These are phyloP conservation scores for Amphiprion percula DNA, from an alignment of 2,113 vertebrate species.

Conservation along the genomic window DNA sequence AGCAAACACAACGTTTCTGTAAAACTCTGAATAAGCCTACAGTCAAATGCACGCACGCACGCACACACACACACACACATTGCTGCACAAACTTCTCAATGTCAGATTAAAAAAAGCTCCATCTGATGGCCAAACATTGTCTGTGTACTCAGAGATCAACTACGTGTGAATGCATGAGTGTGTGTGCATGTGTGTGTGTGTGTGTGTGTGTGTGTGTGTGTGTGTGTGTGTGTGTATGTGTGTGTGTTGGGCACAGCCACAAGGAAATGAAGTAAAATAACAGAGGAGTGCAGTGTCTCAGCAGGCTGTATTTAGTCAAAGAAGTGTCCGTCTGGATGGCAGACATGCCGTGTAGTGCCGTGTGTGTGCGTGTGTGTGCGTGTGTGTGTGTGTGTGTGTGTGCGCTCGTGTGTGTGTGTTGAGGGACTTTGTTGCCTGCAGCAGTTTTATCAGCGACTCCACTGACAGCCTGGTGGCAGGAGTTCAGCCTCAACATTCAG, in stretches of 20 bases:
- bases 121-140: constrained; percentile 30
- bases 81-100: neutral
- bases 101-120: constrained; percentile 22
- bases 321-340: constrained; percentile 33
- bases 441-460: constrained; percentile 54
- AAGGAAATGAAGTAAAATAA: constrained; percentile 36
- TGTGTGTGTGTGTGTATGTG: neutral
- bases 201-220: constrained; percentile 11
- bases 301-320: constrained; percentile 40
- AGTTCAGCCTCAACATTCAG: constrained; percentile 53
- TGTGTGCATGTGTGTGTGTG: neutral
- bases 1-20: constrained; percentile 47
- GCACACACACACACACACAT: neutral
- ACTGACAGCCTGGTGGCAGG: constrained; percentile 57
- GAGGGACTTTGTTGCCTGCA: constrained; percentile 35
- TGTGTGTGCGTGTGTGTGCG: constrained; percentile 1
- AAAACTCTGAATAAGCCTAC: constrained; percentile 21
- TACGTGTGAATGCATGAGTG: neutral
- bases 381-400: constrained; percentile 1
- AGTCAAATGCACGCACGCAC: constrained; percentile 30
- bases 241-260: constrained; percentile 20
- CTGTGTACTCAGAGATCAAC: constrained; percentile 19
- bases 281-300: constrained; percentile 19
- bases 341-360: constrained; percentile 14
- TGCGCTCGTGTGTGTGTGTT: neutral